Conservation (phyloP, 23 tunicate species). For the Botrylloides violaceus region DNA sequence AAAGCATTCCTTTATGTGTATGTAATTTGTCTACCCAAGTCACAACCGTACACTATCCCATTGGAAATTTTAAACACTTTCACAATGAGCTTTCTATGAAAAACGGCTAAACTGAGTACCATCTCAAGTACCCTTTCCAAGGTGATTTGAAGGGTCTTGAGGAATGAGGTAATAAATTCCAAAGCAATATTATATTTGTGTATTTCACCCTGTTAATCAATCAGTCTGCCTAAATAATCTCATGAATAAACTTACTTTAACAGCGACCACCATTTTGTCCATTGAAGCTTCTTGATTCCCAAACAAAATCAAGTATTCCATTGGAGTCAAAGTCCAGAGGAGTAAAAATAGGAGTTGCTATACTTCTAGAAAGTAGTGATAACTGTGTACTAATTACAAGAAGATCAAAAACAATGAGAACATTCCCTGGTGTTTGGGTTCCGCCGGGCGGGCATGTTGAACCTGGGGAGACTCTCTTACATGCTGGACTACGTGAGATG, state of each 20-base stretch:
- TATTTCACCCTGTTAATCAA: too few relatives aligned
- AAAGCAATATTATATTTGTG: too few relatives aligned
- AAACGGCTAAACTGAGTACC: not conserved
- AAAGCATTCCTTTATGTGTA: not conserved
- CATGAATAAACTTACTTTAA: not conserved
- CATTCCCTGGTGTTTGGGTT: conserved; percentile 83
- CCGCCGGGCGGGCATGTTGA: conserved; percentile 84
- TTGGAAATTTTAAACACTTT: too few relatives aligned
- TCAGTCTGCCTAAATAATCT: not conserved
- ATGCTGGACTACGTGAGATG: conserved; percentile 56
- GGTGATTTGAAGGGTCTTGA: not conserved
- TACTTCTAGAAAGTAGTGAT: conserved; percentile 50
- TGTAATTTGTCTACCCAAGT: not conserved
- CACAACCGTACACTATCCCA: too few relatives aligned
- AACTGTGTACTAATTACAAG: conserved; percentile 38
- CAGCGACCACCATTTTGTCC: conserved; percentile 62
- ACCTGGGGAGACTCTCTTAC: conserved; percentile 28
- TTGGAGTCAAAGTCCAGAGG: conserved; percentile 15
- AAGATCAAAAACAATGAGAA: conserved; percentile 44
- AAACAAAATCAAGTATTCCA: conserved; percentile 1
- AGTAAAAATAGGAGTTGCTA: conserved; percentile 47
- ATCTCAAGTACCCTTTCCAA: not conserved
- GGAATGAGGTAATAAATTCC: not conserved
- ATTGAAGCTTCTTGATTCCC: conserved; percentile 21
- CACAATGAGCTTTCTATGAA: too few relatives aligned